Conservation (phyloP, 2,888 invertebrate species). For the Cephus runcator region DNA sequence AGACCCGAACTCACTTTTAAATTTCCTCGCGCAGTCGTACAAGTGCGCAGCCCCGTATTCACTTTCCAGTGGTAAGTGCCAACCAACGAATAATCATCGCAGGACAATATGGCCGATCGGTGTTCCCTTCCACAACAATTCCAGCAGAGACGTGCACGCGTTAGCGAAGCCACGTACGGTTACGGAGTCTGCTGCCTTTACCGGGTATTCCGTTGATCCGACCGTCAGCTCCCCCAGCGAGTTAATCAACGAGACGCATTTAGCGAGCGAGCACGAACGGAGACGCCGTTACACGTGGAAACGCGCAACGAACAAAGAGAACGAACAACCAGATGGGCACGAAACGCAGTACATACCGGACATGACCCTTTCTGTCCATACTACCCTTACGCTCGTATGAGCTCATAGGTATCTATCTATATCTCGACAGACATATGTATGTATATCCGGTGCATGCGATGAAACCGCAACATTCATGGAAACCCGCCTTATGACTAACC, state of each 20-base stretch:
- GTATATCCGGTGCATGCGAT: not conserved
- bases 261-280: constrained; percentile 23
- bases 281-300: not conserved
- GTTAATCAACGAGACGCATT: constrained; percentile 54
- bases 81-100: not conserved
- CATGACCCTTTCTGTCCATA: not conserved
- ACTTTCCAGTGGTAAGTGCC: not conserved
- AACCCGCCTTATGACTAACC: not conserved
- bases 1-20: not conserved
- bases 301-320: not conserved
- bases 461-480: not conserved
- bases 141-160: not conserved
- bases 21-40: constrained; percentile 4
- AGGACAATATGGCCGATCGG: constrained; percentile 37
- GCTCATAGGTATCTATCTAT: not conserved
- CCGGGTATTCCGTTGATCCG: constrained; percentile 36
- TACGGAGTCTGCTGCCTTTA: constrained; percentile 12
- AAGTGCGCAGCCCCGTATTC: not conserved
- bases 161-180: constrained; percentile 33
- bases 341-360: not conserved
- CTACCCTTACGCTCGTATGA: not conserved
- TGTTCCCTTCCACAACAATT: constrained; percentile 31
- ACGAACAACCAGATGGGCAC: not conserved
- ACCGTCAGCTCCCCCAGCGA: constrained; percentile 36
- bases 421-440: not conserved